Base-by-base conservation (phyloP, 2,888 invertebrate genomes). In the Carpatolechia fugitivella region DNA sequence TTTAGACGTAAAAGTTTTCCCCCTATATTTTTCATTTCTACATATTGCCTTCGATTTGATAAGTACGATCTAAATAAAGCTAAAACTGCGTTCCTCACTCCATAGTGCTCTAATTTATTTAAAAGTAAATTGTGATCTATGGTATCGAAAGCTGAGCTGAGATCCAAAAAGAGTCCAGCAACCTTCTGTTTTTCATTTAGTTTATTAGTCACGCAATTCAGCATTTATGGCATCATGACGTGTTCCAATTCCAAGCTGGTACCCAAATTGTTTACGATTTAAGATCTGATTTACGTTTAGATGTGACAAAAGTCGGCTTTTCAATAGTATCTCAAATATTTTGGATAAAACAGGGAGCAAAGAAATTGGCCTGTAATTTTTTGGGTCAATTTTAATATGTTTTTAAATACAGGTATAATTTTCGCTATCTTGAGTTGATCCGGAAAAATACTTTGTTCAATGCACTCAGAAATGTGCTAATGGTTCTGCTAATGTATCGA, bases 81-180 rank as follows among this genome's bases (percentile, higher is more conserved):
- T 4, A 38, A 29, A 1, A 7, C n/a, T 13, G 13, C 38, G 3
- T 13, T 13, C 10, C 51, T 31, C 1, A 51, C 14, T 1, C 51
- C 51, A 29, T 38, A 51, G 8, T 40, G 30, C 8, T 51, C 38
- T 13, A 38, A 11, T 29, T 51, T 51, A 11, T 51, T 24, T 11
- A 40, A 7, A 13, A 38, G 13, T 1, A 40, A n/a, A 1, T 2
- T 4, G 13, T 51, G 51, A 38, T 40, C 30, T 1, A 51, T 13
- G 6, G 14, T 29, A 10, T 51, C 51, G 29, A 51, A 51, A 8
- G 51, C 51, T 11, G 51, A 51, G n/a, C 51, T 51, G n/a, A 51
- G 29, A 11, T 38, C 38, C 6, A 51, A 16, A 14, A 51, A 51
- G 1, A 51, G 14, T 1, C 51, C 51, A 8, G 38, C 38, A 1